Evolutionary conservation across 2,797 vertebrate genomes (phyloP), one percentile per base, ranked within the genome.

Genomic region (Zenarchopterus dispar): DNA sequence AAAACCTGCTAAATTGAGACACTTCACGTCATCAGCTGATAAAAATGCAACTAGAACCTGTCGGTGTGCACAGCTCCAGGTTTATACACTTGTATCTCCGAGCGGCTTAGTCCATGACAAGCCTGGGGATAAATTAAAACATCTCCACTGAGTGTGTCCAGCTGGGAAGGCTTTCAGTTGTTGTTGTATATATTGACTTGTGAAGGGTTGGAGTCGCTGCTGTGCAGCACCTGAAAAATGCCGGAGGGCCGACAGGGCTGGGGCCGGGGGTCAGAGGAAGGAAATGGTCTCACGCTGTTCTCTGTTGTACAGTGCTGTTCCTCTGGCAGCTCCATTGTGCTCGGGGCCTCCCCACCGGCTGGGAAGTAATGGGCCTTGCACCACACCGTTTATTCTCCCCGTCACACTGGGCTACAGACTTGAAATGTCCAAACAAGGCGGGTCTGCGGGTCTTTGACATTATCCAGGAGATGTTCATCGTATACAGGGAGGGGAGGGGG

Each of bases 271-370:
- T 86, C 88, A 84, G 80, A 91, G 92, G 93, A 93, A 93, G 92
- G 92, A 94, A 93, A 91, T 90, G 81, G 84, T 81, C 84, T 91
- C 90, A 84, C 56, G 78, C 91, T 91, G 93, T 80, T 90, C 79
- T 0, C 81, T 84, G 89, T 91, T 92, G 91, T 92, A 78, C 84
- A 76, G 48, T 44, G 76, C 79, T 89, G 87, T 89, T 91, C 76
- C 82, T 84, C 83, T 88, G 73, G 83, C 88, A 86, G 90, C 50
- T 87, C 78, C 79, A 90, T 93, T 93, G 91, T 93, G 73, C 65
- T 62, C 47, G 56, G 62, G 82, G 86, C 82, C 89, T 85, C 89
- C 86, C 84, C 70, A 75, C 81, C n/a, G 70, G 79, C 84, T 82
- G 84, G 71, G 73, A 82, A 87, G 83, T 77, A 90, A 88, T 80